A percentile compares a stretch with the other conserved stretches of the same genome.
Evolutionary conservation across 1,140 invertebrate genomes (phyloP).

Genomic region (Bradysia coprophila): DNA sequence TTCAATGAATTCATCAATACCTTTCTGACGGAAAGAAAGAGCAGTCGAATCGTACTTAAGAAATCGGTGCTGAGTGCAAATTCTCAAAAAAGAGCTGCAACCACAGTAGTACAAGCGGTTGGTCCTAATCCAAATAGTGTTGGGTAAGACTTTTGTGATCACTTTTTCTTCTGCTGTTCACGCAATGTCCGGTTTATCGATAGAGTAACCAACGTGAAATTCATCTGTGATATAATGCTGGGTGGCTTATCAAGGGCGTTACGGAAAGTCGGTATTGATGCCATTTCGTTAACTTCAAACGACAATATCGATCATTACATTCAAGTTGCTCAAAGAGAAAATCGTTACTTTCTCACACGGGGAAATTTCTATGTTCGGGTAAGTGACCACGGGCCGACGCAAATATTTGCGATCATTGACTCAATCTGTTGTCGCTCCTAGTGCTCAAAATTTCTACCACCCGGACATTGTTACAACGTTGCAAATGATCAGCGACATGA

Average conservation of each 20-base stretch:
- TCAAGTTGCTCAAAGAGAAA: constrained; percentile 27
- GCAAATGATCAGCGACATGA: constrained; percentile 19
- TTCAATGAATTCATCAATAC: constrained; percentile 33
- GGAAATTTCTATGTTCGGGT: constrained; percentile 26
- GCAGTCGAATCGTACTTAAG: constrained; percentile 9
- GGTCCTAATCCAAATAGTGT: background rate
- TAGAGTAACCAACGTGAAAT: constrained; percentile 13
- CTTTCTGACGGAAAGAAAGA: constrained; percentile 21
- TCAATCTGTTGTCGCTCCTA: constrained; percentile 10
- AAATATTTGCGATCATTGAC: background rate
- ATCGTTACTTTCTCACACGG: constrained; percentile 35
- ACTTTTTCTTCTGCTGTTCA: background rate
- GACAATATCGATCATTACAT: constrained; percentile 28
- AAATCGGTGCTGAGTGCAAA: background rate
- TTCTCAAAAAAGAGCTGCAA: background rate
- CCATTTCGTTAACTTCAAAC: constrained; percentile 28
- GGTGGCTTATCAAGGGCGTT: constrained; percentile 35
- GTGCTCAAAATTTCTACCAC: constrained; percentile 26
- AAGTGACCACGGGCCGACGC: constrained; percentile 5
- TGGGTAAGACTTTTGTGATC: background rate
- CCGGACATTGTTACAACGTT: constrained; percentile 31
- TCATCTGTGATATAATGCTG: constrained; percentile 36
- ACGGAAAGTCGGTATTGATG: constrained; percentile 45
- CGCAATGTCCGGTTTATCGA: background rate
- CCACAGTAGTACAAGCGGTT: background rate